These are phyloP conservation scores for Archilochus colubris DNA, from an alignment of 2,113 vertebrate species.

Conservation along the genomic window DNA sequence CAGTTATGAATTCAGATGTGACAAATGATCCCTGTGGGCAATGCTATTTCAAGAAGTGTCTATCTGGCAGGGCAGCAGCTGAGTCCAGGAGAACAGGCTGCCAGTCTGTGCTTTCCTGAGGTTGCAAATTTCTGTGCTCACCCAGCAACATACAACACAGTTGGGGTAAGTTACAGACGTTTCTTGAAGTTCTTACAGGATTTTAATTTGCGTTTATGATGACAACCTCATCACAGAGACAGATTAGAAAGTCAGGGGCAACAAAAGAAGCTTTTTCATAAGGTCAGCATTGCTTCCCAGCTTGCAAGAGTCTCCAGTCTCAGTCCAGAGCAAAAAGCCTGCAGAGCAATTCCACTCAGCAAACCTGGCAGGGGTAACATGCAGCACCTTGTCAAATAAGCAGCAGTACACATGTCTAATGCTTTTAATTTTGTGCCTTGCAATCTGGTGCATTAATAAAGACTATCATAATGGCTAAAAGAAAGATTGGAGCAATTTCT, in stretches of 20 bases:
- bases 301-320: neutral
- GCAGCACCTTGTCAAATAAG: neutral
- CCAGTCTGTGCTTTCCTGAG: neutral
- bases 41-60: neutral
- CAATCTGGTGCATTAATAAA: neutral
- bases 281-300: neutral
- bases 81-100: neutral
- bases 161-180: neutral
- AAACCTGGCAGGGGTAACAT: neutral
- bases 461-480: neutral
- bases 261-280: neutral
- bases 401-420: neutral
- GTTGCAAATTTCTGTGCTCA: neutral
- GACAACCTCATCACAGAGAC: neutral
- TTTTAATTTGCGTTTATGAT: neutral
- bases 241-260: neutral
- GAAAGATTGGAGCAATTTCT: constrained; percentile 7
- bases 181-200: neutral
- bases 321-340: neutral
- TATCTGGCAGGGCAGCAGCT: constrained; percentile 27
- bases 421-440: constrained; percentile 15
- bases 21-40: constrained; percentile 13
- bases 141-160: neutral
- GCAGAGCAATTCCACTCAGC: neutral
- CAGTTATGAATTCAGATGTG: constrained; percentile 10